A percentile compares a stretch with the other conserved stretches of the same genome.
Evolutionary conservation across 2,888 invertebrate genomes (phyloP).

Genomic region (Epinotia demarniana): DNA sequence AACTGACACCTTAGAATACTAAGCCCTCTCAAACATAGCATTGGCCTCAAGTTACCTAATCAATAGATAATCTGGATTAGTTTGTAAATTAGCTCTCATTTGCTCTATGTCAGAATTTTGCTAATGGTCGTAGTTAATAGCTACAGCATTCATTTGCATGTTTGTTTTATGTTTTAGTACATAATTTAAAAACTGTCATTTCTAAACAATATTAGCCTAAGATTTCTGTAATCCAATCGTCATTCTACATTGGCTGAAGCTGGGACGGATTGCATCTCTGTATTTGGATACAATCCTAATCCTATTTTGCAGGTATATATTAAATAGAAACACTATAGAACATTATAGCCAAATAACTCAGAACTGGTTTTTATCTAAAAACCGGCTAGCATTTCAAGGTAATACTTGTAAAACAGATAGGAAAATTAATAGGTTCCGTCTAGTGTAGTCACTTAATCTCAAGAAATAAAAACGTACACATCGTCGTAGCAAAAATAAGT

Average conservation of each 20-base stretch:
- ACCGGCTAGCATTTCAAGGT: slow-evolving; percentile 28
- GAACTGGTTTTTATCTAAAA: slow-evolving; percentile 22
- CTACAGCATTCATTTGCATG: background rate
- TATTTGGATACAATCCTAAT: too few relatives aligned
- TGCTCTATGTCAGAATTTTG: background rate
- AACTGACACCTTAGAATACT: slow-evolving; percentile 32
- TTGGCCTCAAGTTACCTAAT: slow-evolving; percentile 33
- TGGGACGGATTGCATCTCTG: too few relatives aligned
- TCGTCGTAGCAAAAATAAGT: too few relatives aligned
- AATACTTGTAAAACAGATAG: background rate
- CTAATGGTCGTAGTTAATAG: background rate
- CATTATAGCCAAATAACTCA: background rate
- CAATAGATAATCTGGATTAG: slow-evolving; percentile 27
- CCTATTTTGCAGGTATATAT: background rate
- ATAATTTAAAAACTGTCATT: too few relatives aligned
- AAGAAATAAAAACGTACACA: too few relatives aligned
- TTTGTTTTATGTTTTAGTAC: background rate
- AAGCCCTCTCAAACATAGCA: slow-evolving; percentile 12
- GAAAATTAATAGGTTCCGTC: slow-evolving; percentile 6
- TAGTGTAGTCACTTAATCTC: background rate
- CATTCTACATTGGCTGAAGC: too few relatives aligned
- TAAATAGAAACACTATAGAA: background rate
- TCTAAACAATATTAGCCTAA: too few relatives aligned
- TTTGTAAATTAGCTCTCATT: slow-evolving; percentile 18
- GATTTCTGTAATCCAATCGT: too few relatives aligned